Evolutionary conservation across 2,888 invertebrate species (phyloP).

Genomic region (Eristalis intricaria): DNA sequence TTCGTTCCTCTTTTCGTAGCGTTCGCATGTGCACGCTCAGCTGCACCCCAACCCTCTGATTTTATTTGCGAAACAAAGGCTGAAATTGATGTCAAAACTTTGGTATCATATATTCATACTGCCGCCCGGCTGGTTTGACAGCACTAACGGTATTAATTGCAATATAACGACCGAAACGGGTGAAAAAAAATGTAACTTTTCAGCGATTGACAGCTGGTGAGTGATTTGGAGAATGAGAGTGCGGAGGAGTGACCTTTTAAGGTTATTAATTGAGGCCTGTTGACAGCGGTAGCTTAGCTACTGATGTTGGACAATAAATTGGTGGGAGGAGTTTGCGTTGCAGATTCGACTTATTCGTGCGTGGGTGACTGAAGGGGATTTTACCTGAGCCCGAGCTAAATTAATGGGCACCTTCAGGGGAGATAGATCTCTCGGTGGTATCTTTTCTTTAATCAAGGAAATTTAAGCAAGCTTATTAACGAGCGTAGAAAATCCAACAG

Average conservation of each 20-base stretch:
- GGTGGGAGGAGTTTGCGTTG: background rate
- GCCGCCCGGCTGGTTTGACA: background rate
- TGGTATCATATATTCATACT: background rate
- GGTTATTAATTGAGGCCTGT: slow-evolving; percentile 30
- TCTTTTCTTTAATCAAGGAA: too few relatives aligned
- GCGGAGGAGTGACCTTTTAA: slow-evolving; percentile 32
- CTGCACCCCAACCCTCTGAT: background rate
- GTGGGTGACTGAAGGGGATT: background rate
- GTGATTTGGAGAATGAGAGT: background rate
- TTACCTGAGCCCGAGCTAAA: too few relatives aligned
- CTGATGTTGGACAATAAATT: background rate
- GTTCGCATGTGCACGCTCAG: background rate
- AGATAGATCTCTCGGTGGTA: too few relatives aligned
- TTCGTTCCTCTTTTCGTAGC: background rate
- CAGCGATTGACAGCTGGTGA: background rate
- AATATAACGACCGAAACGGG: background rate
- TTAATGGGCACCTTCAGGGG: too few relatives aligned
- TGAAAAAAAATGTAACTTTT: background rate
- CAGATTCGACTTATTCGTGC: background rate
- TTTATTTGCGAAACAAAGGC: slow-evolving; percentile 1
- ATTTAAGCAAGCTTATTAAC: too few relatives aligned
- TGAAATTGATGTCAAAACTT: slow-evolving; percentile 1
- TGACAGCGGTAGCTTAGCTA: slow-evolving; percentile 5
- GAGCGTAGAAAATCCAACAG: too few relatives aligned
- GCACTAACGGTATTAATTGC: slow-evolving; percentile 2